Evolutionary conservation across 1,140 invertebrate species (phyloP).

Genomic region (Eciton burchellii): DNA sequence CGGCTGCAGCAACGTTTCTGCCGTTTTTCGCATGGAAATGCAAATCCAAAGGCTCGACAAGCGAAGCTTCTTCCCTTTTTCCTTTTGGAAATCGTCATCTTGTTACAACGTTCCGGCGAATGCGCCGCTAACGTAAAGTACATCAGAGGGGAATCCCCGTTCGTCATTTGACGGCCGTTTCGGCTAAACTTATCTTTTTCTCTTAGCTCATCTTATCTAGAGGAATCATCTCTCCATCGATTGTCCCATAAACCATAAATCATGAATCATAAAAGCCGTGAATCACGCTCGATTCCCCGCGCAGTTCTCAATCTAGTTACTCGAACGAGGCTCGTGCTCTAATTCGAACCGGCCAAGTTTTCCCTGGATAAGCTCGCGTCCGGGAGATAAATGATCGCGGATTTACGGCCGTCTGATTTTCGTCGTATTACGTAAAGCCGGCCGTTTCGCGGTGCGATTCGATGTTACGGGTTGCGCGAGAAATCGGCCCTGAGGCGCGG

Average conservation of each 20-base stretch:
- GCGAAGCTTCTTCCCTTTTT: neutral
- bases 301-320: too few relatives aligned
- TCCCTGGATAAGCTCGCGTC: neutral
- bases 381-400: constrained; percentile 4
- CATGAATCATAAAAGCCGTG: too few relatives aligned
- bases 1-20: too few relatives aligned
- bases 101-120: neutral
- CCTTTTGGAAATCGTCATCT: constrained; percentile 29
- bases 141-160: neutral
- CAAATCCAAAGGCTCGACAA: neutral
- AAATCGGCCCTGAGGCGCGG: constrained; percentile 56
- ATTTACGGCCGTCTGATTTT: constrained; percentile 16
- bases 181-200: neutral
- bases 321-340: too few relatives aligned
- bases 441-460: constrained; percentile 5
- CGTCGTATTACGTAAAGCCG: constrained; percentile 45
- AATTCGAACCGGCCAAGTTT: neutral
- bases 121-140: neutral
- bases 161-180: neutral
- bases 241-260: too few relatives aligned
- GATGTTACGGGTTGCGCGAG: constrained; percentile 50
- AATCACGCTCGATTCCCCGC: too few relatives aligned
- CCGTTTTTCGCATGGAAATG: constrained; percentile 10
- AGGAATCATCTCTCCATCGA: too few relatives aligned
- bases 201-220: too few relatives aligned